Conservation (phyloP, 2,797 vertebrate species). For the Sandelia bainsii region DNA sequence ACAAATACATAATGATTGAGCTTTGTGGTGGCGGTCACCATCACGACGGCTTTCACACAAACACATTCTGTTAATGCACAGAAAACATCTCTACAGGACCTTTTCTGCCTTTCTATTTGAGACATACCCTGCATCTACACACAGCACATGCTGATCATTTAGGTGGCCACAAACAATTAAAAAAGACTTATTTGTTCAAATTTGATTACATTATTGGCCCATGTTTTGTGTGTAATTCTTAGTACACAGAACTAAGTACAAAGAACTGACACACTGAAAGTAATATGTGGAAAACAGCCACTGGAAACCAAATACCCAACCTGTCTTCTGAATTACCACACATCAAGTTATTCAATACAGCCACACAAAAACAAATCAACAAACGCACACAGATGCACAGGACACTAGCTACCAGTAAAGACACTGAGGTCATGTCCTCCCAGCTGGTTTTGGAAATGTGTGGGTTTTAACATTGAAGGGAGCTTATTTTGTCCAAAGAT, state of each 20-base stretch:
- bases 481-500: neutral
- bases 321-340: conserved; percentile 15
- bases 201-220: neutral
- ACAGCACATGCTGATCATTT: conserved; percentile 10
- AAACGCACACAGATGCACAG: neutral
- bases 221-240: conserved; percentile 15
- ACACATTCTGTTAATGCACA: conserved; percentile 25
- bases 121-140: neutral
- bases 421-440: conserved; percentile 3
- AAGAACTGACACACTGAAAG: neutral
- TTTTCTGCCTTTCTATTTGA: conserved; percentile 12
- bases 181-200: neutral
- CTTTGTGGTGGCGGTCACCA: conserved; percentile 5
- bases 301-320: conserved; percentile 20
- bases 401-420: neutral
- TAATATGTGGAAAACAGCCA: conserved; percentile 15
- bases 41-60: conserved; percentile 16
- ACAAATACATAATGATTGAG: conserved; percentile 45
- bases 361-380: neutral
- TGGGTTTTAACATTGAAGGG: neutral
- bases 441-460: neutral
- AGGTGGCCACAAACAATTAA: neutral
- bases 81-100: conserved; percentile 8
- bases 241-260: conserved; percentile 22
- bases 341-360: conserved; percentile 12